Evolutionary conservation across 2,888 invertebrate species (phyloP).

Genomic region (Cephus runcator): DNA sequence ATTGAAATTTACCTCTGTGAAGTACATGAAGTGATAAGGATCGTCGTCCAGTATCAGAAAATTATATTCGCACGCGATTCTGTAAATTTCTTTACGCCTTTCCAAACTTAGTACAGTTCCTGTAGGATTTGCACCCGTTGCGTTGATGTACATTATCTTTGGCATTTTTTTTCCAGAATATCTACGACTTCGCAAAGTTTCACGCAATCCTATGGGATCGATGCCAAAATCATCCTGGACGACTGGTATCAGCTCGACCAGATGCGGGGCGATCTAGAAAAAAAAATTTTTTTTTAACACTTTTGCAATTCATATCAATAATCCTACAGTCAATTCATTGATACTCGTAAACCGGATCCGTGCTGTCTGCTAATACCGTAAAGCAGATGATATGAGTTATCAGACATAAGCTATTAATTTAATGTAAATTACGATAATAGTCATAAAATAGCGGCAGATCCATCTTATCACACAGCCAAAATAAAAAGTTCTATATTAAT

Average conservation of each 20-base stretch:
- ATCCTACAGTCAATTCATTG: background rate
- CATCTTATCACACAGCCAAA: background rate
- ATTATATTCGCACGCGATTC: conserved; percentile 80
- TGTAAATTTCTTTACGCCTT: conserved; percentile 77
- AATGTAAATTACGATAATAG: background rate
- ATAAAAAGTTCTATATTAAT: background rate
- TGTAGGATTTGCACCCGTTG: conserved; percentile 82
- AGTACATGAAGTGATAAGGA: conserved; percentile 84
- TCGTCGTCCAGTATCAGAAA: conserved; percentile 85
- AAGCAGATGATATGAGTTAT: background rate
- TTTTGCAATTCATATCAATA: background rate
- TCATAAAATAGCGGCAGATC: background rate
- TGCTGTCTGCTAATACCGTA: background rate
- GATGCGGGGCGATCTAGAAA: conserved; percentile 75
- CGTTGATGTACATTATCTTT: conserved; percentile 78
- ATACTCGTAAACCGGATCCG: background rate
- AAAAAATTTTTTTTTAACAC: background rate
- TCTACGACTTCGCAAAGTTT: conserved; percentile 68
- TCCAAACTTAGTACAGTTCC: conserved; percentile 76
- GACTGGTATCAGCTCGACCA: conserved; percentile 74
- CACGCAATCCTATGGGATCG: conserved; percentile 71
- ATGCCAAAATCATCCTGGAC: conserved; percentile 78
- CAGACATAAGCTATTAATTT: background rate
- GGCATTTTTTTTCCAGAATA: conserved; percentile 72
- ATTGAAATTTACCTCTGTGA: conserved; percentile 68